A percentile compares a stretch with the other conserved stretches of the same genome.
phyloP scores from a whole-genome alignment of 2,113 vertebrate species.

The Etheostoma cragini region DNA sequence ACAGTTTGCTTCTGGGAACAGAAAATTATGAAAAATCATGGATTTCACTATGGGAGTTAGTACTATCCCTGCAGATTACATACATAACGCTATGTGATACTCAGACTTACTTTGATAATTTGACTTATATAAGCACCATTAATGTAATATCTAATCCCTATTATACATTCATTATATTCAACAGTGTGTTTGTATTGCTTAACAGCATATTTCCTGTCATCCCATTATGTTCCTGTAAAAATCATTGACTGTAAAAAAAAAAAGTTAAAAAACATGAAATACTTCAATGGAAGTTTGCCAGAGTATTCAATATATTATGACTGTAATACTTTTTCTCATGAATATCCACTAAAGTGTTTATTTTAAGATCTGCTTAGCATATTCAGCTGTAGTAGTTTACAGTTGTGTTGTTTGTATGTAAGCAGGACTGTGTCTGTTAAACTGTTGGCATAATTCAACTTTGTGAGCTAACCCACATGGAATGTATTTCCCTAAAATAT shows the following conservation, averaged over 20 bases:
- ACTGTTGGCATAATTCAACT: constrained; percentile 17
- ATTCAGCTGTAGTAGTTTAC: background rate
- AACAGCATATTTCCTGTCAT: background rate
- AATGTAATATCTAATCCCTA: background rate
- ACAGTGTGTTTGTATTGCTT: background rate
- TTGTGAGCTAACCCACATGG: constrained; percentile 48
- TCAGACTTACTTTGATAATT: no score
- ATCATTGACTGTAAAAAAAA: no score
- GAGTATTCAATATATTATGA: background rate
- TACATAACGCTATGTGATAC: no score
- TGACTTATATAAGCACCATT: background rate
- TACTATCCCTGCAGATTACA: fast-evolving
- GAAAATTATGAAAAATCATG: background rate
- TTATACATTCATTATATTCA: background rate
- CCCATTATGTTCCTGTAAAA: background rate
- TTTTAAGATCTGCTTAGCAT: background rate
- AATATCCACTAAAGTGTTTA: constrained; percentile 6
- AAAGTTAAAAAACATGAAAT: background rate
- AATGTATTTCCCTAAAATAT: constrained; percentile 68
- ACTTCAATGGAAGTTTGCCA: background rate
- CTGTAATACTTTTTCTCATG: background rate
- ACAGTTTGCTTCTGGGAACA: background rate
- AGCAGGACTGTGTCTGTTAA: background rate
- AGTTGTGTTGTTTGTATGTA: background rate
- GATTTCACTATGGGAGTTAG: background rate